Evolutionary conservation across 2,113 vertebrate genomes (phyloP).

Genomic region (Galeopterus variegatus): DNA sequence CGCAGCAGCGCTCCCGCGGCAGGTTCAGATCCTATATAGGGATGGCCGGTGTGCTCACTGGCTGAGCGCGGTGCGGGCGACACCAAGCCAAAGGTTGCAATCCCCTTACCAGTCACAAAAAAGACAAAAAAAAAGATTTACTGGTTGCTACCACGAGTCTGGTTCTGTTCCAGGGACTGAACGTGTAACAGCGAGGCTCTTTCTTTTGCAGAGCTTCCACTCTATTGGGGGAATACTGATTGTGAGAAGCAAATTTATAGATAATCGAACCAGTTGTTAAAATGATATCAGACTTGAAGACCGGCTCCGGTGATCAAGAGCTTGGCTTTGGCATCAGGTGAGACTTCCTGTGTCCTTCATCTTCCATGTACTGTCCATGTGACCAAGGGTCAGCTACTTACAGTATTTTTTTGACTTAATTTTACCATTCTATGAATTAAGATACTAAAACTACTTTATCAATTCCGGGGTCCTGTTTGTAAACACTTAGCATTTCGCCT

Average conservation of each 20-base stretch:
- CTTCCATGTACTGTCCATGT: neutral
- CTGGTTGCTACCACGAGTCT: neutral
- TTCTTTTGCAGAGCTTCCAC: neutral
- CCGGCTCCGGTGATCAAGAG: too few species aligned
- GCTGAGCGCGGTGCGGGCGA: too few species aligned
- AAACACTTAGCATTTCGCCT: neutral
- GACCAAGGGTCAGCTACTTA: neutral
- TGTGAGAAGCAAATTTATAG: too few species aligned
- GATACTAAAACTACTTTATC: neutral
- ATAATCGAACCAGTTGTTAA: accelerated
- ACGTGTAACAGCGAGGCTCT: accelerated
- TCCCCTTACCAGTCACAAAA: too few species aligned
- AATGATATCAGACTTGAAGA: neutral
- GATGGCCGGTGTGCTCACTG: too few species aligned
- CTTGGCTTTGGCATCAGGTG: neutral
- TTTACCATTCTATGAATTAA: neutral
- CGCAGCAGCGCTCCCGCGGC: too few species aligned
- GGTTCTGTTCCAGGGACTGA: neutral
- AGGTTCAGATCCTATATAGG: too few species aligned
- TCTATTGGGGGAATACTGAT: too few species aligned
- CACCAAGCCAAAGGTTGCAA: too few species aligned
- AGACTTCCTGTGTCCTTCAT: neutral
- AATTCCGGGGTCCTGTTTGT: neutral
- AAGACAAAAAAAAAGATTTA: too few species aligned
- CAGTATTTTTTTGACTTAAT: neutral